These are phyloP conservation scores for Eurystomus glaucurus DNA, from an alignment of 2,797 vertebrate species.

Conservation along the genomic window DNA sequence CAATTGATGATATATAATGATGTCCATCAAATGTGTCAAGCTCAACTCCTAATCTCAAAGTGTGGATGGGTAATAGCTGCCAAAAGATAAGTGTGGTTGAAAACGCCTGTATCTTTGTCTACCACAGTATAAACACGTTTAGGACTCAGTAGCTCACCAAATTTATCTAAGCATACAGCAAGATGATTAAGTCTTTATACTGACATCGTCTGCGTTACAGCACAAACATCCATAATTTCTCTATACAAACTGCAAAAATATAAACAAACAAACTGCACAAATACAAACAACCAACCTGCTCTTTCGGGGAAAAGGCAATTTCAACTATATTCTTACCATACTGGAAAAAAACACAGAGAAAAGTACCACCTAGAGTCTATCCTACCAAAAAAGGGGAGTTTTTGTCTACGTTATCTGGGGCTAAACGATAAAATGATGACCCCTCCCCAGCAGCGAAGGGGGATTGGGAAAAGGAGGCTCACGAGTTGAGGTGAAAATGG, in stretches of 20 bases:
- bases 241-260: not conserved
- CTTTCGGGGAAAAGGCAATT: not conserved
- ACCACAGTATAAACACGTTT: not conserved
- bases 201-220: not conserved
- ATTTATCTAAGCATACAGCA: not conserved
- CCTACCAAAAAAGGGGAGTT: not conserved
- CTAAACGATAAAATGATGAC: not conserved
- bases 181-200: not conserved
- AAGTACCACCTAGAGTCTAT: not conserved
- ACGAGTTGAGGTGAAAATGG: not conserved
- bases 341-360: not conserved
- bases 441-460: not conserved
- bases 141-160: not conserved
- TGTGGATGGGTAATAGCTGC: slow-evolving; percentile 94
- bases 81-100: not conserved
- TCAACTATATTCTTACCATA: not conserved
- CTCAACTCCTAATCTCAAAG: slow-evolving; percentile 93
- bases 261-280: not conserved
- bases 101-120: not conserved
- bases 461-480: not conserved
- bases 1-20: slow-evolving; percentile 95
- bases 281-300: not conserved
- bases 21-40: slow-evolving; percentile 96
- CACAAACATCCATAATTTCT: not conserved
- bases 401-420: not conserved